Percentiles rank a stretch among this genome's conserved stretches.
phyloP scores from a whole-genome alignment of 2,113 vertebrate species.

The Tupaia chinensis region DNA sequence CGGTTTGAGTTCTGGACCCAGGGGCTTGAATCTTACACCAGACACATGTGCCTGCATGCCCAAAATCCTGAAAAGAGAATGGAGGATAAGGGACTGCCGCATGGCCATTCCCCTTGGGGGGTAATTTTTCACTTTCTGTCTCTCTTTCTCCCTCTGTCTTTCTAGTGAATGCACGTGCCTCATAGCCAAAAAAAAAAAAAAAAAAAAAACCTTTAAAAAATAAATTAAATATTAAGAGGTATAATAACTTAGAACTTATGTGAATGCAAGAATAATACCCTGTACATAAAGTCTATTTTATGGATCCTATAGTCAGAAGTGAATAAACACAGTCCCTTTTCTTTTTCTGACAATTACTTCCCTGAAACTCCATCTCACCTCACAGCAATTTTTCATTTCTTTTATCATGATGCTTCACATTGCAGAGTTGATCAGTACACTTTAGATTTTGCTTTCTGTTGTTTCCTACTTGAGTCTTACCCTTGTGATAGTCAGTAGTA shows the following conservation, averaged over 20 bases:
- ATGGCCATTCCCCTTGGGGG: too few relatives aligned
- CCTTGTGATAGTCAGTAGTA: not conserved
- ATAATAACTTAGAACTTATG: not conserved
- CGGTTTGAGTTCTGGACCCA: too few relatives aligned
- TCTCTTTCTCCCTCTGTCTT: too few relatives aligned
- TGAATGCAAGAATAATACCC: not conserved
- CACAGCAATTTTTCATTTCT: not conserved
- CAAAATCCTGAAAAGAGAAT: too few relatives aligned
- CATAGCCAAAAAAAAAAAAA: too few relatives aligned
- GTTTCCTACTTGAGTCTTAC: not conserved
- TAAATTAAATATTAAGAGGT: not conserved
- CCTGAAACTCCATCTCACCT: not conserved
- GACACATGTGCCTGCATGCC: too few relatives aligned
- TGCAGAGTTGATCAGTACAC: not conserved
- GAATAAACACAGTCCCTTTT: not conserved
- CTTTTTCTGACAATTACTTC: not conserved
- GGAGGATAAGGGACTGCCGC: too few relatives aligned
- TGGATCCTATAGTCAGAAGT: not conserved
- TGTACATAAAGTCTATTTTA: not conserved
- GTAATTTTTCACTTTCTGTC: too few relatives aligned
- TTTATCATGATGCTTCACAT: not conserved
- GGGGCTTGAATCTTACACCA: too few relatives aligned
- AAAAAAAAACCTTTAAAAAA: too few relatives aligned
- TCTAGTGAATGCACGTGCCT: too few relatives aligned
- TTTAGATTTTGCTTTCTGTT: not conserved